Evolutionary conservation across 2,888 invertebrate genomes (phyloP).

Genomic region (Cotesia congregata): DNA sequence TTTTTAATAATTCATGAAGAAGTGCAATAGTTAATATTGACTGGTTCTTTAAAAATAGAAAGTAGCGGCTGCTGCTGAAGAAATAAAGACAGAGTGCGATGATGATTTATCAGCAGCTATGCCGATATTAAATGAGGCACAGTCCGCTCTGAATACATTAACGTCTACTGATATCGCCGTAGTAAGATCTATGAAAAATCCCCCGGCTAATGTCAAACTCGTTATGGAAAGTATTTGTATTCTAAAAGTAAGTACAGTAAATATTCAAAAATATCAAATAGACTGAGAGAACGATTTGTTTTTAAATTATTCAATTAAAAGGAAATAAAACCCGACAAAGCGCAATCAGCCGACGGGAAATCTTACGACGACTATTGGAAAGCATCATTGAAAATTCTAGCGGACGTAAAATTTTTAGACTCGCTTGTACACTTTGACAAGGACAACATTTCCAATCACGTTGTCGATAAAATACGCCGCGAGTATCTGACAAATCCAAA

Average conservation of each 20-base stretch:
- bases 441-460: slow-evolving; percentile 88
- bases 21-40: background rate
- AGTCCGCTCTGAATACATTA: slow-evolving; percentile 89
- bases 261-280: background rate
- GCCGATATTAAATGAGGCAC: slow-evolving; percentile 89
- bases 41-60: slow-evolving; percentile 50
- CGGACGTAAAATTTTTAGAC: slow-evolving; percentile 94
- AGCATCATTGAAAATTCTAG: slow-evolving; percentile 87
- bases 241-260: slow-evolving; percentile 76
- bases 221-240: slow-evolving; percentile 98
- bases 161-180: slow-evolving; percentile 92
- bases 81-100: slow-evolving; percentile 93
- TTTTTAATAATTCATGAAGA: background rate
- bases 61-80: slow-evolving; percentile 76
- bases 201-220: slow-evolving; percentile 89
- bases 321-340: slow-evolving; percentile 90
- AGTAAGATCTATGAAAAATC: slow-evolving; percentile 97
- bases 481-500: slow-evolving; percentile 87
- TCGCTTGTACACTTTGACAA: slow-evolving; percentile 90
- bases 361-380: slow-evolving; percentile 95
- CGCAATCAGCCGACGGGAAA: slow-evolving; percentile 87
- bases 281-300: background rate
- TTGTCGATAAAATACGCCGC: slow-evolving; percentile 87
- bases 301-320: slow-evolving; percentile 54
- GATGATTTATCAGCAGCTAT: slow-evolving; percentile 91